Percentiles rank a stretch among this genome's conserved stretches.
Conservation (phyloP, 2,888 invertebrate genomes). For the Lissonota sp. region DNA sequence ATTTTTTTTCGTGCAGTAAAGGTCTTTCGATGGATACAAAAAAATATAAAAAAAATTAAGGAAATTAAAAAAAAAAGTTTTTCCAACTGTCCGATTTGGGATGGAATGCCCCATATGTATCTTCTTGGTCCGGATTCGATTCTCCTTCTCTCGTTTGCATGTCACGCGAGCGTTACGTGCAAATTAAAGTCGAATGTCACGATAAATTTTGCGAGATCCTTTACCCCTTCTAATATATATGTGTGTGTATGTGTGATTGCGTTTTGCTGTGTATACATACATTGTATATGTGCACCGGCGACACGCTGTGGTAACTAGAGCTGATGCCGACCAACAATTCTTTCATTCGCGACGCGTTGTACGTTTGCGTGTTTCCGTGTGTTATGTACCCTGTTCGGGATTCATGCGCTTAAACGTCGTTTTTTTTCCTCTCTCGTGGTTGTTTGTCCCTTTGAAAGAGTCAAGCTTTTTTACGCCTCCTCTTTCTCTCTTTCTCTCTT, state of each 20-base stretch:
- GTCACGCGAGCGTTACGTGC: conserved; percentile 71
- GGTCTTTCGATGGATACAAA: no score
- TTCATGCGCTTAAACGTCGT: conserved; percentile 53
- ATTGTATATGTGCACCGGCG: conserved; percentile 3
- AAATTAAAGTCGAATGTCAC: conserved; percentile 71
- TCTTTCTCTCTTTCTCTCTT: conserved; percentile 1
- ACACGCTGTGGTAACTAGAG: conserved; percentile 61
- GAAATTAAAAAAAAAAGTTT: no score
- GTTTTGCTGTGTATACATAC: conserved; percentile 19
- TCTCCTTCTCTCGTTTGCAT: conserved; percentile 67
- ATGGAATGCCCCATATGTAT: conserved; percentile 46
- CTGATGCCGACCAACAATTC: conserved; percentile 48
- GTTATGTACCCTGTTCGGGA: conserved; percentile 43
- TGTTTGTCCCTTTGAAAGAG: conserved; percentile 7
- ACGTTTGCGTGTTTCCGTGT: conserved; percentile 30
- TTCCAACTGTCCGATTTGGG: no score
- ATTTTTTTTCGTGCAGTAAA: conserved; percentile 35
- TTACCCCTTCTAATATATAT: neutral
- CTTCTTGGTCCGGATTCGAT: conserved; percentile 36
- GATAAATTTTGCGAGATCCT: conserved; percentile 71
- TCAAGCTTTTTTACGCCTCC: conserved; percentile 18
- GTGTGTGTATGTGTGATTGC: conserved; percentile 19
- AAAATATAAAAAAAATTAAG: no score
- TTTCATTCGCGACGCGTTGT: conserved; percentile 32
- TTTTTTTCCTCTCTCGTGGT: conserved; percentile 12